Evolutionary conservation across 2,888 invertebrate species (phyloP), one percentile per base, ranked within the genome.

Genomic region (Sarcophaga subvicina): DNA sequence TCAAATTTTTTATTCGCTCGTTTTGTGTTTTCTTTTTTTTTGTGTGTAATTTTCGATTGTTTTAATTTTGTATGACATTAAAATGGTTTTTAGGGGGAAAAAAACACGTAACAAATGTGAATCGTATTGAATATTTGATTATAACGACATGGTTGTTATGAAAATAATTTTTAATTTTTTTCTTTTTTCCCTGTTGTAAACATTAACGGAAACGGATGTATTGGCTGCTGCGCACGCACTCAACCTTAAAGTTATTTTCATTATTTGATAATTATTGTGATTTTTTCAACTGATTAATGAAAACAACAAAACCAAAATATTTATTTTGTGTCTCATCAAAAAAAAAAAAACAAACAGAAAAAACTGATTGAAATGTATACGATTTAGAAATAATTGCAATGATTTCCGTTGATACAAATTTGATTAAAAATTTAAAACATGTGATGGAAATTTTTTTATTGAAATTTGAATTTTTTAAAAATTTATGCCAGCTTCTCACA

Each of bases 171-270:
- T 27, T 37, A 2, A 10, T 37, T 37, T 37, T 37, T 10, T 17
- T 64, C 37, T 10, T 11, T 12, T 3, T 1, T 27, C 20, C 37
- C 27, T 60, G n/a, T 60, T 72, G 62, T 11, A 17, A n/a, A 49
- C 45, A 60, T 90, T 90, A 92, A 90, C 92, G 91, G 91, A 91
- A 91, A 90, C 92, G 91, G 91, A 91, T 91, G 91, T 92, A 91
- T 90, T 90, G 92, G 89, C 91, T 90, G 91, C 89, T 91, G 91
- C 90, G 90, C 89, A 91, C 90, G 91, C 92, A 90, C 91, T 91
- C 87, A 91, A 89, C 90, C 91, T 25, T 72, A 62, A 73, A 73
- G 83, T 73, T 77, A 80, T 82, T 81, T 84, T 84, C 64, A 22
- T 8, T 79, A 62, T 62, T 20, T 20, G n/a, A 47, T 14, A 66